Base-by-base conservation (phyloP, 2,113 vertebrate genomes). In the Bubo bubo region DNA sequence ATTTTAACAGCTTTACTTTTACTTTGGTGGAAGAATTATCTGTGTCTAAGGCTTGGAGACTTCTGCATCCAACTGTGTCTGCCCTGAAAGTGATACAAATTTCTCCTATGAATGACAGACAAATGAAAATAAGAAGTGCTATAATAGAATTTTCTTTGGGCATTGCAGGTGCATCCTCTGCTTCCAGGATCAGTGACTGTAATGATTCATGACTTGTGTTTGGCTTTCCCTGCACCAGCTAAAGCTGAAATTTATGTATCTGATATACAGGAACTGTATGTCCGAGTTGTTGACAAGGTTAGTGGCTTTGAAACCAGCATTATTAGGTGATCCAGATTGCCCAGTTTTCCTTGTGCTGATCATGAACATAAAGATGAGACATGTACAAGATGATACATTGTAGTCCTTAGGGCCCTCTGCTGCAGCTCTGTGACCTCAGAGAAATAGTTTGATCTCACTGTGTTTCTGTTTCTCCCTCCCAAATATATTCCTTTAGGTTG, bases 261-360 rank as follows among this genome's bases (percentile, higher is more conserved):
- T 4, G 98, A 99, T 97, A 99, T 99, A 88, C 98, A 99, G 95
- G 99, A 99, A 60, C 97, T 99, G 62, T 99, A 99, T 28, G 97
- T 99, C 56, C 98, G 98, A 32, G 99, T 99, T 90, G 99, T 99
- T 45, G 99, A 99, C 98, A 99, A 99, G 99, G 99, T 99, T 81
- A 82, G 99, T 98, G 83, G 67, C 80, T 92, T 58, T 35, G 83
- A 19, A 73, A 62, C 6, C 52, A 49, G 52, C 47, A 7, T 11
- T 53, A 12, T 41, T 47, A 23, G 56, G 43, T 90, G 50, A 32
- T 53, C 10, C 50, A 22, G 37, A 30, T 71, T 82, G 60, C 50
- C 22, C 59, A 16, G 27, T 8, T 79, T 79, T 37, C 47, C 53
- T 26, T 17, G 23, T 55, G 71, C 77, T 85, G 50, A 2, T 47